These are phyloP conservation scores for Dicrurus megarhynchus DNA, from an alignment of 2,113 vertebrate genomes.

Conservation along the genomic window DNA sequence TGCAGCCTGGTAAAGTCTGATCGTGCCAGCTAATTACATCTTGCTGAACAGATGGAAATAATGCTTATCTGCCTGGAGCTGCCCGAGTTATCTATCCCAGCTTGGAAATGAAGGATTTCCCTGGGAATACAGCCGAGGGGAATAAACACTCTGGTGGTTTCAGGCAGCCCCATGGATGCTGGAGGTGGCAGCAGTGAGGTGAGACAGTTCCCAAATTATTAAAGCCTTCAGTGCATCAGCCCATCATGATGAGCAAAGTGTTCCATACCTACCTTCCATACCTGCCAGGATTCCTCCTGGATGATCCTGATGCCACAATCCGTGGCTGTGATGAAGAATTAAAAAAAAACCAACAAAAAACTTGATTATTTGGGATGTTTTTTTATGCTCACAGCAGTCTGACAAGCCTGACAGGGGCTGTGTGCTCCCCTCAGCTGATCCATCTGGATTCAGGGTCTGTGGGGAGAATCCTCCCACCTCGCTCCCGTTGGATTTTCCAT, in stretches of 20 bases:
- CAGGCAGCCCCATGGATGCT: not conserved
- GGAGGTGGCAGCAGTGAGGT: fast-evolving
- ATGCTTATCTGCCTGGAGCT: not conserved
- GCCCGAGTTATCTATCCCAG: not conserved
- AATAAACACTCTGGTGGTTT: fast-evolving
- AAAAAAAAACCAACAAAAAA: too few species aligned
- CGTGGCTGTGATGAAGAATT: fast-evolving
- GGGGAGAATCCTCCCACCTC: not conserved
- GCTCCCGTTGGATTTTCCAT: not conserved
- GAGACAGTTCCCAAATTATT: not conserved
- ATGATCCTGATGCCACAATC: not conserved
- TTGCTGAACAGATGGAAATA: not conserved
- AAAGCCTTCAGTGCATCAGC: not conserved
- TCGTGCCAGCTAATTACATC: not conserved
- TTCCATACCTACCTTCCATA: not conserved
- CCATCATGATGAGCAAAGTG: not conserved
- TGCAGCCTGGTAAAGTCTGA: not conserved
- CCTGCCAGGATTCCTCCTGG: not conserved
- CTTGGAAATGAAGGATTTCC: not conserved
- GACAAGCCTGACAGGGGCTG: not conserved
- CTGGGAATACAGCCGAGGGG: not conserved
- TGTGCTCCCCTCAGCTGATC: not conserved
- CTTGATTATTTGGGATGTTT: not conserved
- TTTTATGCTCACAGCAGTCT: not conserved
- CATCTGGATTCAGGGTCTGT: fast-evolving